Evolutionary conservation across 1,140 invertebrate genomes (phyloP).

Genomic region (Anthonomus grandis): DNA sequence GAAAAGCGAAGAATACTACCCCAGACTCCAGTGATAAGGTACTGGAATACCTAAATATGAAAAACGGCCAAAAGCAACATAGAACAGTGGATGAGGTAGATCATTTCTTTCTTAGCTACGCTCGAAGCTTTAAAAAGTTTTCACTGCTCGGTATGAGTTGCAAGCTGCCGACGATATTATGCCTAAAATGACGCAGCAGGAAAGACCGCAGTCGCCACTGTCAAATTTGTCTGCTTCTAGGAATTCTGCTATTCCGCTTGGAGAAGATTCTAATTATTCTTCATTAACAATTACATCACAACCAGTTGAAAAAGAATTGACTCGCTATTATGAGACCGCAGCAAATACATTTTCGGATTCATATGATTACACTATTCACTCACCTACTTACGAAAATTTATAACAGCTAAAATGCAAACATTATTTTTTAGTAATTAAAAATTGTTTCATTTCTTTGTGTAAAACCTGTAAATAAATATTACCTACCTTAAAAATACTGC

Average conservation of each 20-base stretch:
- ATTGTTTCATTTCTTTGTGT: not conserved
- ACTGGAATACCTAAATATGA: constrained; percentile 3
- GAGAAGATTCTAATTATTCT: not conserved
- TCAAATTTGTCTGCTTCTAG: constrained; percentile 1
- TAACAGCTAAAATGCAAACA: not conserved
- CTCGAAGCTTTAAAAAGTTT: not conserved
- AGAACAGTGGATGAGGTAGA: not conserved
- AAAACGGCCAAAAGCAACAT: not conserved
- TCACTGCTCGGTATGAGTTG: constrained; percentile 7
- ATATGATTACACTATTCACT: constrained; percentile 1
- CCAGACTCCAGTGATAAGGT: not conserved
- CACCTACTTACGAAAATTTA: constrained; percentile 2
- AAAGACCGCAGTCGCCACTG: not conserved
- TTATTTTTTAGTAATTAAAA: not conserved
- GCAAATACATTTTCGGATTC: constrained; percentile 4
- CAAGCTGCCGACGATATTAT: constrained; percentile 9
- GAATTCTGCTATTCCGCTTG: not conserved
- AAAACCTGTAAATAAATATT: constrained; percentile 1
- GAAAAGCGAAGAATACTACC: not conserved
- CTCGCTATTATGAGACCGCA: not conserved
- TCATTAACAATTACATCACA: not conserved
- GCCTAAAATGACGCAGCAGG: too few species aligned
- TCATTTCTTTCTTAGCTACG: not conserved
- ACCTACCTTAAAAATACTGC: constrained; percentile 5
- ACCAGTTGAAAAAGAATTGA: too few species aligned